These are phyloP conservation scores for Chymomyza costata DNA, from an alignment of 1,140 invertebrate genomes.

Conservation along the genomic window DNA sequence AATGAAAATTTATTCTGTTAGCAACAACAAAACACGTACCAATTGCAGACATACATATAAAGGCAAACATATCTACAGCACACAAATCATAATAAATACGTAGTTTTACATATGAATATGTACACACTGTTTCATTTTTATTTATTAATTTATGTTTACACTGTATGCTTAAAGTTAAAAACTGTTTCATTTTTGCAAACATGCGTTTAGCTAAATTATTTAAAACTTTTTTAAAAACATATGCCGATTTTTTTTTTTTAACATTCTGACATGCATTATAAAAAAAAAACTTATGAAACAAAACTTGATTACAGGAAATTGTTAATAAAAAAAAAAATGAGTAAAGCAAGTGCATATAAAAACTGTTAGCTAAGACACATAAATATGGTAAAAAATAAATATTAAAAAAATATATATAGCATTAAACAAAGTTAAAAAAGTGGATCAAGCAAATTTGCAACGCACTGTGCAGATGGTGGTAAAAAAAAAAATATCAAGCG, in stretches of 20 bases:
- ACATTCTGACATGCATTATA: constrained; percentile 28
- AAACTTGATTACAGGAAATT: constrained; percentile 74
- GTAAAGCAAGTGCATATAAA: constrained; percentile 13
- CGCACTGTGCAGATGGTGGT: no score
- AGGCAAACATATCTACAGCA: constrained; percentile 54
- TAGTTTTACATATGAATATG: no score
- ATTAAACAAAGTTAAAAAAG: constrained; percentile 17
- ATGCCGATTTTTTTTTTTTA: neutral
- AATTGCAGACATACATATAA: constrained; percentile 47
- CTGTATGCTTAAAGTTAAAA: no score
- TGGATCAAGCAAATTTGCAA: constrained; percentile 43
- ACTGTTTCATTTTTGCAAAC: no score
- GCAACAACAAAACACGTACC: constrained; percentile 27
- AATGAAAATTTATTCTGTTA: constrained; percentile 47
- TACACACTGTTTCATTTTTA: no score
- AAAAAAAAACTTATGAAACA: constrained; percentile 62
- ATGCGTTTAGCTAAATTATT: no score
- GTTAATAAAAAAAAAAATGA: constrained; percentile 42
- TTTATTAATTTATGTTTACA: constrained; percentile 21
- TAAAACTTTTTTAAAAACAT: no score
- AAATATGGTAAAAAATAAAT: constrained; percentile 12
- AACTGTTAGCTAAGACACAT: constrained; percentile 35
- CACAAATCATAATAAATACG: no score
- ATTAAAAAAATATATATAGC: neutral
- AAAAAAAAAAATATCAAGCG: constrained; percentile 58